Conservation (phyloP, 1,140 invertebrate genomes). For the Subanguina moxae region DNA sequence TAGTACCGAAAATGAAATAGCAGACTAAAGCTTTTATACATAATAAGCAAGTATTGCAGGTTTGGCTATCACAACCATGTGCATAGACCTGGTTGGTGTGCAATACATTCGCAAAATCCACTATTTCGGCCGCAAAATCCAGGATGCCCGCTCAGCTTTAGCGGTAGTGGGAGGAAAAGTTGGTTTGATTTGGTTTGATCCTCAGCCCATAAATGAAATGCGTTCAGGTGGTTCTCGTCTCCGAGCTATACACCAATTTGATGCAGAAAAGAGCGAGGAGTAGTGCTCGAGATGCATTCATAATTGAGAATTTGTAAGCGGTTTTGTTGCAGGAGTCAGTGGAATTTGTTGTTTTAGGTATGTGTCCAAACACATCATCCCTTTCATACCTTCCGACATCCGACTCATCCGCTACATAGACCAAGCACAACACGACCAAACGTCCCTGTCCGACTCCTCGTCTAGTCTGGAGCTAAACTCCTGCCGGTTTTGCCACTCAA, state of each 20-base stretch:
- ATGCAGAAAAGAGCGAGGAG: conserved; percentile 57
- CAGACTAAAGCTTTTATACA: conserved; percentile 1
- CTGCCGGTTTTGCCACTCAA: conserved; percentile 57
- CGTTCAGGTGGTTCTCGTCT: conserved; percentile 57
- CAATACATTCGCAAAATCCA: conserved; percentile 58
- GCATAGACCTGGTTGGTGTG: conserved; percentile 54
- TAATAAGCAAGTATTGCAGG: conserved; percentile 27
- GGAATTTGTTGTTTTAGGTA: conserved; percentile 25
- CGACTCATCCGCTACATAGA: conserved; percentile 58
- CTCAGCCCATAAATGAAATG: not conserved
- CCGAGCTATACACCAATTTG: conserved; percentile 58
- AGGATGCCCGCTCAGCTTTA: conserved; percentile 57
- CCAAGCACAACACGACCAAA: conserved; percentile 32
- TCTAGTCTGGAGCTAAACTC: conserved; percentile 45
- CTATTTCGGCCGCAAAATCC: conserved; percentile 58
- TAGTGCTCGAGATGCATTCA: conserved; percentile 55
- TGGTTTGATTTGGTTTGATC: not conserved
- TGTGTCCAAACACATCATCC: conserved; percentile 59
- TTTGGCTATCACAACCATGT: conserved; percentile 59
- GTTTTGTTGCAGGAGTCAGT: not conserved
- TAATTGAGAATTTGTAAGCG: conserved; percentile 51
- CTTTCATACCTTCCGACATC: conserved; percentile 58
- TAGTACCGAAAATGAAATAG: no score
- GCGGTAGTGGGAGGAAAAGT: conserved; percentile 59
- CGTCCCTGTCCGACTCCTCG: not conserved